Percentiles rank a stretch among this genome's conserved stretches.
Conservation (phyloP, 1,140 invertebrate genomes). For the Apis cerana region DNA sequence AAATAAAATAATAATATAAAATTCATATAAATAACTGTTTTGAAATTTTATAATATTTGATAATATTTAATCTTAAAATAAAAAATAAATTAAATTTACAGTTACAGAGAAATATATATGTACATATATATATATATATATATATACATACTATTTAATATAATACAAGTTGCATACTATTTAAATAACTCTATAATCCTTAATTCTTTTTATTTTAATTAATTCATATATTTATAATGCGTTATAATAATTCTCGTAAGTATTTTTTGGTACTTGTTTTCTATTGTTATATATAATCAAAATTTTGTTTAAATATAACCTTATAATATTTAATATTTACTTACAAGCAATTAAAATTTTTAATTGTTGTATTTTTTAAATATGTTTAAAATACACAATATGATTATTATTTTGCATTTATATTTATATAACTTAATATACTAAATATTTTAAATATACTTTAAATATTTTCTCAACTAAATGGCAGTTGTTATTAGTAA, state of each 20-base stretch:
- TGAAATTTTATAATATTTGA: not conserved
- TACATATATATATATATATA: too few species aligned
- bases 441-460: not conserved
- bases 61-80: slow-evolving; percentile 7
- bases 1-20: too few species aligned
- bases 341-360: not conserved
- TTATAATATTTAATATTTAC: not conserved
- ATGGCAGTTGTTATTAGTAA: not conserved
- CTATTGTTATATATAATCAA: not conserved
- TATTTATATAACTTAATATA: not conserved
- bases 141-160: not conserved
- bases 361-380: not conserved
- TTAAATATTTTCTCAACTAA: not conserved
- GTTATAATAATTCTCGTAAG: slow-evolving; percentile 42
- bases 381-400: not conserved
- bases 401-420: not conserved
- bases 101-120: slow-evolving; percentile 18
- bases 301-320: slow-evolving; percentile 16
- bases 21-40: not conserved
- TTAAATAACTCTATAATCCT: not conserved
- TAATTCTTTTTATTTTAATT: not conserved
- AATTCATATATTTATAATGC: slow-evolving; percentile 9
- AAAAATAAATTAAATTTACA: slow-evolving; percentile 28
- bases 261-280: not conserved
- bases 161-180: not conserved